A percentile compares a stretch with the other conserved stretches of the same genome.
Evolutionary conservation across 1,140 invertebrate genomes (phyloP).

Genomic region (Uloborus diversus): DNA sequence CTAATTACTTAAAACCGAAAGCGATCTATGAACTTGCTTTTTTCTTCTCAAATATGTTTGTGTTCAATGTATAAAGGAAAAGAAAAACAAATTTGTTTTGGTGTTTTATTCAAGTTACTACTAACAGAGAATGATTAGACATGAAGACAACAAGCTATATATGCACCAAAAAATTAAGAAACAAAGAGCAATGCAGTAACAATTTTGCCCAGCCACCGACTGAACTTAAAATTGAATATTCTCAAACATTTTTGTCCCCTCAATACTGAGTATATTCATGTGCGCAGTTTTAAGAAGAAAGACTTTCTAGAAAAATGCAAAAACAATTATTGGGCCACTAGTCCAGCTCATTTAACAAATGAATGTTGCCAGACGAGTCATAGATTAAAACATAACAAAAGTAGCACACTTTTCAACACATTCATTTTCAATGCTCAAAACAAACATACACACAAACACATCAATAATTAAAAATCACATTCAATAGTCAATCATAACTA

Average conservation of each 20-base stretch:
- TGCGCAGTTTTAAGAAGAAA: no score
- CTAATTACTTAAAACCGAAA: no score
- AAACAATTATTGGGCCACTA: conserved; percentile 30
- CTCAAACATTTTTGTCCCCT: conserved; percentile 41
- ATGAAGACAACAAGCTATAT: conserved; percentile 62
- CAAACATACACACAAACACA: no score
- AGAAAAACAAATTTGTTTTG: background rate
- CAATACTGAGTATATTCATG: conserved; percentile 52
- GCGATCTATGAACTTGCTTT: no score
- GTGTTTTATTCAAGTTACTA: conserved; percentile 48
- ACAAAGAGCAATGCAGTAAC: conserved; percentile 58
- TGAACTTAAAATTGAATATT: conserved; percentile 19
- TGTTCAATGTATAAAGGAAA: background rate
- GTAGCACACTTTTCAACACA: no score
- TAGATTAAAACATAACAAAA: no score
- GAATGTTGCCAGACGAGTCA: no score
- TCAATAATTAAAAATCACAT: no score
- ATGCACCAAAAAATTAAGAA: conserved; percentile 55
- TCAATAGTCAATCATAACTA: no score
- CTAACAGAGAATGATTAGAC: conserved; percentile 61
- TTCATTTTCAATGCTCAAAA: no score
- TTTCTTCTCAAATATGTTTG: background rate
- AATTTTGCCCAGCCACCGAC: conserved; percentile 44
- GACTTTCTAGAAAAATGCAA: conserved; percentile 44
- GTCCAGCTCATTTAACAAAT: no score